Percentiles rank a stretch among this genome's conserved stretches.
These are phyloP conservation scores for Botia almorhae DNA, from an alignment of 2,797 vertebrate genomes.

Conservation along the genomic window DNA sequence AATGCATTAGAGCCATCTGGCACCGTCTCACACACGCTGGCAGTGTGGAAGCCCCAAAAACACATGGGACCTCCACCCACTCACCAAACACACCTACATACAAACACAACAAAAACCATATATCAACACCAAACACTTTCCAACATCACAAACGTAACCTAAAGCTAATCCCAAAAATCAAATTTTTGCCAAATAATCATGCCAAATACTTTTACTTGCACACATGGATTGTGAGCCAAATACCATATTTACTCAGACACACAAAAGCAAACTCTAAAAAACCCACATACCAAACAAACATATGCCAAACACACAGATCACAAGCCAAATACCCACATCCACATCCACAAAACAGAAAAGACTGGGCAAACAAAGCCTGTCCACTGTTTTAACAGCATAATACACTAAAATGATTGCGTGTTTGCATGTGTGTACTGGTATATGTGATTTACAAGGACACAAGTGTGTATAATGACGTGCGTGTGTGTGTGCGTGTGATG, in stretches of 20 bases:
- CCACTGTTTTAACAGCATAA: constrained; percentile 17
- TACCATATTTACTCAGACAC: constrained; percentile 33
- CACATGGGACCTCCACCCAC: constrained; percentile 22
- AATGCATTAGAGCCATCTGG: constrained; percentile 61
- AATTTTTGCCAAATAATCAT: neutral
- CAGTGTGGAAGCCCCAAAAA: constrained; percentile 49
- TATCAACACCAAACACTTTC: constrained; percentile 33
- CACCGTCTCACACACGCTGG: constrained; percentile 59
- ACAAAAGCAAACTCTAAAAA: constrained; percentile 50
- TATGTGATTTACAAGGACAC: no score
- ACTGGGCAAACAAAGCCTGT: constrained; percentile 34
- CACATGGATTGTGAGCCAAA: constrained; percentile 4
- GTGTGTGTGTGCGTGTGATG: neutral
- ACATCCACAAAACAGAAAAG: constrained; percentile 26
- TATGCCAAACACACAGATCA: constrained; percentile 37
- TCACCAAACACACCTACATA: constrained; percentile 28
- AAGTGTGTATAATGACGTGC: no score
- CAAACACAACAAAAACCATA: constrained; percentile 36
- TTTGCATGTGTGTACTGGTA: no score
- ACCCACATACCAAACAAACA: constrained; percentile 54
- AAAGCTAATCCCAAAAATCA: constrained; percentile 14
- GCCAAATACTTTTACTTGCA: constrained; percentile 25
- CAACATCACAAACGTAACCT: neutral
- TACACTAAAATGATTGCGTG: neutral
- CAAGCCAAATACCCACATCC: constrained; percentile 37